These are phyloP conservation scores for Pseudomugil gertrudae DNA, from an alignment of 2,797 vertebrate genomes.

Conservation along the genomic window DNA sequence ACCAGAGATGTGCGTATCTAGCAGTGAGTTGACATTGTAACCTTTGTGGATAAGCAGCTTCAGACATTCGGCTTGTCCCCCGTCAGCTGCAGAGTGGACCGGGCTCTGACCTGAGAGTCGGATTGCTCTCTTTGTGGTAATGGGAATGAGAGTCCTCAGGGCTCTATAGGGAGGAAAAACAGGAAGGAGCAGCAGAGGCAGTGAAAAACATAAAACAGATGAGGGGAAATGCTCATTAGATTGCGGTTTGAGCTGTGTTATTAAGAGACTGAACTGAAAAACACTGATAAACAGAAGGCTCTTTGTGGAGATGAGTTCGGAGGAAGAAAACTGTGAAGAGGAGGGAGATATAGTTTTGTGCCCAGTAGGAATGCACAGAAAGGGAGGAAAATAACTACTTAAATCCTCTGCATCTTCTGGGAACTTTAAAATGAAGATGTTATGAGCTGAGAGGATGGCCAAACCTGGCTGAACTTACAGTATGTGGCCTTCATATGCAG, in stretches of 20 bases:
- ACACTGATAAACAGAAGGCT: constrained; percentile 53
- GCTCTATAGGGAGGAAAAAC: constrained; percentile 72
- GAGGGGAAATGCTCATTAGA: constrained; percentile 54
- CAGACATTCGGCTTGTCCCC: constrained; percentile 86
- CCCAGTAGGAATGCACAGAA: constrained; percentile 37
- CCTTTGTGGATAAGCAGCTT: constrained; percentile 84
- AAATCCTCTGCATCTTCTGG: constrained; percentile 23
- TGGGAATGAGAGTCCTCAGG: constrained; percentile 86
- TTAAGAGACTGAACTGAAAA: constrained; percentile 52
- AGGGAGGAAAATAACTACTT: constrained; percentile 37
- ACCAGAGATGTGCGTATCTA: constrained; percentile 75
- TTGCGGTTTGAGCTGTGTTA: constrained; percentile 55
- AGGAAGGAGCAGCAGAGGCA: constrained; percentile 31
- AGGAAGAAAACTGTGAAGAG: constrained; percentile 47
- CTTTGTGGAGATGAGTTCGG: constrained; percentile 58
- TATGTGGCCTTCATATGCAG: constrained; percentile 88
- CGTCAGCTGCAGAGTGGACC: constrained; percentile 87
- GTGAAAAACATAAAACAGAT: constrained; percentile 50
- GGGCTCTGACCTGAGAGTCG: constrained; percentile 84
- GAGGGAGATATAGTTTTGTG: constrained; percentile 19
- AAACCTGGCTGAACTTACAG: constrained; percentile 79
- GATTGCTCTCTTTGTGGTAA: constrained; percentile 86
- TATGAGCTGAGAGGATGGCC: constrained; percentile 10
- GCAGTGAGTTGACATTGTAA: constrained; percentile 83
- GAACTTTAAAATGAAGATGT: constrained; percentile 18